Base-by-base conservation (phyloP, 2,888 invertebrate genomes). In the Pelosia muscerda region DNA sequence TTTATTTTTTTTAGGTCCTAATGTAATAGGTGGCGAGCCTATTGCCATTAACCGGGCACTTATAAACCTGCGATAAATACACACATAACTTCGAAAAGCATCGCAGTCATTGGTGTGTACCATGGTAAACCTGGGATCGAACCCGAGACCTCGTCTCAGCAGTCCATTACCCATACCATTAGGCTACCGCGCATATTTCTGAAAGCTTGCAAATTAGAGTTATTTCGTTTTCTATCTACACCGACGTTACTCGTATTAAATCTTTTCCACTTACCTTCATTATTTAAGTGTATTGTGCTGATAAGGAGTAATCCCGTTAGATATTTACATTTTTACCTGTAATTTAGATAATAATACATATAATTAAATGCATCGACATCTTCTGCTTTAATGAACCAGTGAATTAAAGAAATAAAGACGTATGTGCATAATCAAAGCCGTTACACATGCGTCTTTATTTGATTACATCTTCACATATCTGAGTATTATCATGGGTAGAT, bases 291-390 rank as follows among this genome's bases (percentile, higher is more conserved):
- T 22, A 25, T n/a, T 59, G 15, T 22, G 23, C 10, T 38, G 59
- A 59, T 59, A 59, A 59, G 59, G 9, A 10, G 25, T 19, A 59
- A 11, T 4, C 11, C 1, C 23, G 1, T 25, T 25, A 19, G 19
- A 49, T 49, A 49, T 49, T 49, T 49, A n/a, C n/a, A 9, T n/a
- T n/a, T 49, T n/a, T 49, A 49, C 49, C 49, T n/a, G n/a, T 49
- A 9, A n/a, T 49, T 49, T n/a, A 42, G 42, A 42, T 19, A 42
- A 19, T 19, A 42, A 49, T n/a, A 49, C n/a, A 49, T n/a, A n/a
- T 49, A 49, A 49, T 49, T 49, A n/a, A n/a, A 49, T n/a, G 0
- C 1, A 2, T 49, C 6, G n/a, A 49, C n/a, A 49, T n/a, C n/a
- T 49, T 8, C 49, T 19, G 19, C 19, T 19, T 6, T 19, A 6